A percentile compares a stretch with the other conserved stretches of the same genome.
Conservation (phyloP, 2,888 invertebrate genomes). For the Lutraria lutraria region DNA sequence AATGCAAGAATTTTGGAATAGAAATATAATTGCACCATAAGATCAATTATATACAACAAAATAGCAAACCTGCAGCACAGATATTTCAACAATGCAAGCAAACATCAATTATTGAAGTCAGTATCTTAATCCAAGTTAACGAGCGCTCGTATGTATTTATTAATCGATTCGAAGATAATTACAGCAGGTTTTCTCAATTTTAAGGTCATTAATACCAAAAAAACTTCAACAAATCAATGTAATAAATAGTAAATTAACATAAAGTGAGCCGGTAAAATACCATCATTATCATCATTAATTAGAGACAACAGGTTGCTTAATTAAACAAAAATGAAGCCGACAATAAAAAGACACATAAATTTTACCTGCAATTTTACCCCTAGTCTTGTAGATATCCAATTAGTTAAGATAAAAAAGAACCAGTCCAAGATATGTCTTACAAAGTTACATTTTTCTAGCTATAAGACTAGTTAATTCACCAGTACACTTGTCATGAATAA, state of each 20-base stretch:
- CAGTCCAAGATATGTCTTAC: conserved; percentile 1
- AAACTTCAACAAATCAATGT: not conserved
- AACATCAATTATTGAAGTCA: not conserved
- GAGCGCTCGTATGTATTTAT: conserved; percentile 11
- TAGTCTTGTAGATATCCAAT: conserved; percentile 11
- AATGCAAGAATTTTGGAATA: not conserved
- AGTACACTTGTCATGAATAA: conserved; percentile 13
- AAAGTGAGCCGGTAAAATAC: not conserved
- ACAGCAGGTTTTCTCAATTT: not conserved
- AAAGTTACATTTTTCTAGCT: not conserved
- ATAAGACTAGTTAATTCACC: not conserved
- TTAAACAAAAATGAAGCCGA: not conserved
- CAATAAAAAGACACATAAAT: conserved; percentile 9
- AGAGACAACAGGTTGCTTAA: conserved; percentile 5
- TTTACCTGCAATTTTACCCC: conserved; percentile 22
- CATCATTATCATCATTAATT: conserved; percentile 18
- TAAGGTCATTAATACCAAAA: not conserved
- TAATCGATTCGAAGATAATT: not conserved
- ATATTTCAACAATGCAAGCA: conserved; percentile 11
- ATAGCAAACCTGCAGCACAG: not conserved
- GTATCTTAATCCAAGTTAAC: conserved; percentile 17
- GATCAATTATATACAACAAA: not conserved
- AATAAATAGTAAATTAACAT: not conserved
- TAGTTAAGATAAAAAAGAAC: not conserved
- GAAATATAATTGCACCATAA: not conserved